phyloP scores from a whole-genome alignment of 1,140 invertebrate genomes.

The Nephila pilipes region DNA sequence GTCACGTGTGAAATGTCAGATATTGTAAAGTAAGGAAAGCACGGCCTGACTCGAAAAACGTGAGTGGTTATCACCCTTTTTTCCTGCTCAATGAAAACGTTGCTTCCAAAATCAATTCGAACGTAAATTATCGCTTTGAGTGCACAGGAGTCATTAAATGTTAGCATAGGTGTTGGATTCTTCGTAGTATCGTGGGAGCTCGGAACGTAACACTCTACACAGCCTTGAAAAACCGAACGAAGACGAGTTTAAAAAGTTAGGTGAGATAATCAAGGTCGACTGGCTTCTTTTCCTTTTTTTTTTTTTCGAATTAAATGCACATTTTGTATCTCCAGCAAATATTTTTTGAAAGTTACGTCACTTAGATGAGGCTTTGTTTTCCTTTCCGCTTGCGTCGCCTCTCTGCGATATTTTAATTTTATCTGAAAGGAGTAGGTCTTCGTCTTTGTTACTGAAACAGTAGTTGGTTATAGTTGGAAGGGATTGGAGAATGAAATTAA shows the following conservation, averaged over 20 bases:
- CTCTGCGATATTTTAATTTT: too few species aligned
- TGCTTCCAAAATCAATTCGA: neutral
- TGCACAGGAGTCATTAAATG: neutral
- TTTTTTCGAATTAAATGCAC: neutral
- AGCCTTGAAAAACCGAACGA: neutral
- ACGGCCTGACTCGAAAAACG: neutral
- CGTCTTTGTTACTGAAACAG: too few species aligned
- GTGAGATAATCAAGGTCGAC: slow-evolving; percentile 17
- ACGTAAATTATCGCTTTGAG: neutral
- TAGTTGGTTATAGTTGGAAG: too few species aligned
- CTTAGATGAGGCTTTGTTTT: too few species aligned
- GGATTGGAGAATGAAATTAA: too few species aligned
- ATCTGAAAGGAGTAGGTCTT: too few species aligned
- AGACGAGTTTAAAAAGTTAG: neutral
- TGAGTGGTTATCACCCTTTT: neutral
- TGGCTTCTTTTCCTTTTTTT: neutral
- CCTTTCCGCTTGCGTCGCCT: too few species aligned
- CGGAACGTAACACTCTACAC: neutral
- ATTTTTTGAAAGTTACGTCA: neutral
- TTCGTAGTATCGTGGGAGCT: neutral
- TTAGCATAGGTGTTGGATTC: neutral
- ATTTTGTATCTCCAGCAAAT: neutral
- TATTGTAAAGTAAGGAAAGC: neutral
- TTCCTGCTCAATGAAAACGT: neutral
- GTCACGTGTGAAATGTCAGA: neutral